Evolutionary conservation across 2,888 invertebrate genomes (phyloP).

Genomic region (Perizoma affinitatum): DNA sequence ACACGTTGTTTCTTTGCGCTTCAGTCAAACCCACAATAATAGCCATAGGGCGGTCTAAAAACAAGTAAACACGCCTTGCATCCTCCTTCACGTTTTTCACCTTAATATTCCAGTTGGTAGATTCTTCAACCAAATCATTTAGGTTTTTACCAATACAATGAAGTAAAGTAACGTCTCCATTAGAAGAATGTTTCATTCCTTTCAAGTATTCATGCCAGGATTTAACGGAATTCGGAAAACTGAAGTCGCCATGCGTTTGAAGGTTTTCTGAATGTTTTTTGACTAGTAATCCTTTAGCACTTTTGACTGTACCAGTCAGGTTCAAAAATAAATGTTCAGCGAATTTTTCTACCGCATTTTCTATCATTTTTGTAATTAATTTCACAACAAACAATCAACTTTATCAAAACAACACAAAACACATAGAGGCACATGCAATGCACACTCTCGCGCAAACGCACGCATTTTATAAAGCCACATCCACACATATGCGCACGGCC

Average conservation of each 20-base stretch:
- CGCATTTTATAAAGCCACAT: no score
- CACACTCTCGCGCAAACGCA: no score
- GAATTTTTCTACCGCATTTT: conserved; percentile 54
- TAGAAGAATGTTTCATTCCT: conserved; percentile 30
- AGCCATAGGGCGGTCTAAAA: conserved; percentile 71
- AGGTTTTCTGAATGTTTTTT: conserved; percentile 85
- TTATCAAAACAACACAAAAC: neutral
- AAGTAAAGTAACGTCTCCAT: conserved; percentile 48
- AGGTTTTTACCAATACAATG: conserved; percentile 57
- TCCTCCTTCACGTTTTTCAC: conserved; percentile 66
- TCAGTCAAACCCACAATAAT: conserved; percentile 57
- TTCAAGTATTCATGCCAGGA: conserved; percentile 81
- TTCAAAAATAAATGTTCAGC: conserved; percentile 50
- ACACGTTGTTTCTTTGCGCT: conserved; percentile 48
- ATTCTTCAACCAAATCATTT: conserved; percentile 64
- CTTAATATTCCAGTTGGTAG: conserved; percentile 74
- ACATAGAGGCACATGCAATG: neutral
- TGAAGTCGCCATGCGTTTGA: conserved; percentile 85
- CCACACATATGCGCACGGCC: no score
- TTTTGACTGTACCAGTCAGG: conserved; percentile 47
- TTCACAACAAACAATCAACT: neutral
- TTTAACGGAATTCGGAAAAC: conserved; percentile 83
- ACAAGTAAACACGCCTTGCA: conserved; percentile 78
- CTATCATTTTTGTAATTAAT: conserved; percentile 45
- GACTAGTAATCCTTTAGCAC: conserved; percentile 60